Evolutionary conservation across 2,797 vertebrate genomes (phyloP), one percentile per base, ranked within the genome.

Genomic region (Poeciliopsis paucimaculata): DNA sequence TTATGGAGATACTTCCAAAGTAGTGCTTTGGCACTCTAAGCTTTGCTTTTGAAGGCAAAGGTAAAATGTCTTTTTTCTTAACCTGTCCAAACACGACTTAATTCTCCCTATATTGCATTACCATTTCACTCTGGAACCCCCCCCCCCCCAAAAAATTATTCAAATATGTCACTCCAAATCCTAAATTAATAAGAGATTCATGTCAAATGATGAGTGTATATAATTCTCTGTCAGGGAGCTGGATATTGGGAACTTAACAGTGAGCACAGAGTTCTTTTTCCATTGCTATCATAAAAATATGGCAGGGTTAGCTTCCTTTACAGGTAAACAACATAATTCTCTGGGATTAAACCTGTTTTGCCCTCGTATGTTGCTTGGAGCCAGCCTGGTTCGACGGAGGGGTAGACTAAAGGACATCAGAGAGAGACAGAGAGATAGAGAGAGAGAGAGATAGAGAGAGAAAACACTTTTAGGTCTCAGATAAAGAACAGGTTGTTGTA

Each of bases 361-460:
- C 97, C 97, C 92, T 98, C 95, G 15, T 97, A 97, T 26, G 97
- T 99, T 88, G 97, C 98, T 93, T 98, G 98, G 84, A 99, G 95
- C 97, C 98, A 99, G 86, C 97, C 98, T 53, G 98, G 98, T 95
- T 99, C 97, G 90, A 98, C 96, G 26, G 98, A 98, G 2, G 96
- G 94, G 92, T 98, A 98, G 77, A 99, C 98, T 99, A 83, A 39
- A 75, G 49, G 82, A 87, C 2, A 71, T 5, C 2, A 41, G 39
- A 66, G 23, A 39, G 28, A 34, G 31, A 34, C 1, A 34, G 31
- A 82, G 39, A 36, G 79, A 66, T 5, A 86, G 13, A 15, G 3
- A 46, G 3, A 46, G 45, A 45, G 45, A 12, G 43, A 45, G 43
- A 45, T 11, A 45, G 12, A 45, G 45, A 45, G 16, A 41, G 86